Conservation (phyloP, 1,140 invertebrate species). For the Neodiprion lecontei region DNA sequence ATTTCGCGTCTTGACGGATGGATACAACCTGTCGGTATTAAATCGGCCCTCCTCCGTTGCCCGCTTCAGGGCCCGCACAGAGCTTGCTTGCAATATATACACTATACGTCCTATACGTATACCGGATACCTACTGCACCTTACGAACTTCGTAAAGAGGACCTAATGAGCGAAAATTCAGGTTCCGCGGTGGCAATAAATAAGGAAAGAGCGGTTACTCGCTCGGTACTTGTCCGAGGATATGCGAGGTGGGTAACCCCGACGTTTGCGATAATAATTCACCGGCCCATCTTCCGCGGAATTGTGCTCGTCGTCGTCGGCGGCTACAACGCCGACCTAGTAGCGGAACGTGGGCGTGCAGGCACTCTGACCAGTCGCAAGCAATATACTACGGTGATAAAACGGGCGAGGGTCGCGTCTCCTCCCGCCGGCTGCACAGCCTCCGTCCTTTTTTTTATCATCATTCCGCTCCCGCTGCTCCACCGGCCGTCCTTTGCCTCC, state of each 20-base stretch:
- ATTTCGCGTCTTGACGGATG: background rate
- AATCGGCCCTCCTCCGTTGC: too few relatives aligned
- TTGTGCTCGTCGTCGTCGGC: constrained; percentile 1
- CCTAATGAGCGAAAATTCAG: constrained; percentile 1
- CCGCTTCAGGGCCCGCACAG: too few relatives aligned
- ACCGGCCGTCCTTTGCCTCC: background rate
- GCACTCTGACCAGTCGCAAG: constrained; percentile 1
- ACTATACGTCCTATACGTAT: too few relatives aligned
- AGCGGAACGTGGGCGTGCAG: background rate
- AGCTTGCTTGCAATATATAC: too few relatives aligned
- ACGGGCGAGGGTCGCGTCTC: background rate
- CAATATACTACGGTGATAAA: constrained; percentile 5
- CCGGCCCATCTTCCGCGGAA: background rate
- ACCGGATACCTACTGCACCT: too few relatives aligned
- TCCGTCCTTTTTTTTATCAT: background rate
- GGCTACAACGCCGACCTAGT: background rate
- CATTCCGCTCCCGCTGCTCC: background rate
- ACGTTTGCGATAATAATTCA: constrained; percentile 3
- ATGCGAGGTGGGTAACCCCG: too few relatives aligned
- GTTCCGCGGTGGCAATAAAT: constrained; percentile 1
- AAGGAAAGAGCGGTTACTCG: background rate
- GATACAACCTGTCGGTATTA: background rate
- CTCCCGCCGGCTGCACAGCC: too few relatives aligned
- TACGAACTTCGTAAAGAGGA: background rate
- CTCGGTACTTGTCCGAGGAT: background rate